Base-by-base conservation (phyloP, 1,140 invertebrate genomes). In the Nylanderia fulva region DNA sequence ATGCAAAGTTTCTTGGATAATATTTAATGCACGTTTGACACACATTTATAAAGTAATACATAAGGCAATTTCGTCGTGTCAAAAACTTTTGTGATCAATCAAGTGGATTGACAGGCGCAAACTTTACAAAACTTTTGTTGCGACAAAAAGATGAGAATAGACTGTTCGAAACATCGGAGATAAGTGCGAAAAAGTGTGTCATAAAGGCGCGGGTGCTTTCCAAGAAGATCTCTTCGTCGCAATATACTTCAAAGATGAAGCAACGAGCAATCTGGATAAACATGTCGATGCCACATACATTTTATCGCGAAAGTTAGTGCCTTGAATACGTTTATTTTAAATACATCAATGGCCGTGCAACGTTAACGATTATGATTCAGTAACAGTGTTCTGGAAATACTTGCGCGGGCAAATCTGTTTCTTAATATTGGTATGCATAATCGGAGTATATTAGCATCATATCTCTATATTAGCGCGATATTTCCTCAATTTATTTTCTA, bases 181-280 rank as follows among this genome's bases (percentile, higher is more conserved):
- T 82, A 82, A 82, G 77, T 82, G 77, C 66, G 66, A 82, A 82
- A 82, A 82, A 82, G 77, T 71, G 66, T 82, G 77, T 82, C 77
- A 72, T 82, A 82, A 82, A 82, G 54, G 36, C 45, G 27, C 36
- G 27, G 39, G 18, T 45, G 77, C 52, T 82, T 82, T 82, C 77
- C 56, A 6, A 71, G 77, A 82, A 82, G 66, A 72, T 42, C 77
- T 82, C 66, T 71, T 82, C 77, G 36, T 82, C 77, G 77, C 77
- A 82, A 72, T 82, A 82, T 72, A 72, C 77, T 82, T 82, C 77
- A 82, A 82, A 80, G 77, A 80, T 80, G 64, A 80, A 72, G 66
- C 77, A 58, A 68, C 27, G 52, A 42, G 52, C 77, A 42, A 54
- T 45, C 33, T 80, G 77, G 52, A 82, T 82, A 82, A 82, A 82